A percentile compares a stretch with the other conserved stretches of the same genome.
These are phyloP conservation scores for Trilocha varians DNA, from an alignment of 2,888 invertebrate species.

Conservation along the genomic window DNA sequence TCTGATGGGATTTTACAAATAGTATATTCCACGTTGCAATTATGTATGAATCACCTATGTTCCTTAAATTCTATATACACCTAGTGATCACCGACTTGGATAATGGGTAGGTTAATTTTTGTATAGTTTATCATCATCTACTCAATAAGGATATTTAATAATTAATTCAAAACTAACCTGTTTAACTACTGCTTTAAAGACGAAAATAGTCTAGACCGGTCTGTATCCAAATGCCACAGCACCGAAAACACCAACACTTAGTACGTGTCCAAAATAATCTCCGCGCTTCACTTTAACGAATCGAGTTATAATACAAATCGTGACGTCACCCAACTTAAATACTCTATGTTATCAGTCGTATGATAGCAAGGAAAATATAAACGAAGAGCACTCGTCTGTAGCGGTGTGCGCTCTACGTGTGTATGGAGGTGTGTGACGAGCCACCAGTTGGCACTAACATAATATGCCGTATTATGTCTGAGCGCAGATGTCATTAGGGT, in stretches of 20 bases:
- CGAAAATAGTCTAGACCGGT: slow-evolving; percentile 10
- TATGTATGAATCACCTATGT: no score
- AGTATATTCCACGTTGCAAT: no score
- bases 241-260: slow-evolving; percentile 5
- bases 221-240: slow-evolving; percentile 8
- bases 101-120: neutral
- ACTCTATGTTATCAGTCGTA: slow-evolving; percentile 39
- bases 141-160: neutral
- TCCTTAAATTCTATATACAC: no score
- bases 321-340: slow-evolving; percentile 34
- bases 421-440: slow-evolving; percentile 38
- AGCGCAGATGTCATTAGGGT: neutral
- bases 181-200: slow-evolving; percentile 10
- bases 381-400: slow-evolving; percentile 29
- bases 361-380: slow-evolving; percentile 30
- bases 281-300: slow-evolving; percentile 9
- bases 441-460: no score
- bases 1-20: no score
- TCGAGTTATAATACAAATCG: slow-evolving; percentile 1
- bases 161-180: slow-evolving; percentile 1
- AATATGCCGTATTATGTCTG: slow-evolving; percentile 20
- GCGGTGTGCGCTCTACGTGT: slow-evolving; percentile 39
- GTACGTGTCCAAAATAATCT: slow-evolving; percentile 9
- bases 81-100: no score
- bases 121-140: neutral